Conservation (phyloP, 2,888 invertebrate species). For the Dryococelus australis region DNA sequence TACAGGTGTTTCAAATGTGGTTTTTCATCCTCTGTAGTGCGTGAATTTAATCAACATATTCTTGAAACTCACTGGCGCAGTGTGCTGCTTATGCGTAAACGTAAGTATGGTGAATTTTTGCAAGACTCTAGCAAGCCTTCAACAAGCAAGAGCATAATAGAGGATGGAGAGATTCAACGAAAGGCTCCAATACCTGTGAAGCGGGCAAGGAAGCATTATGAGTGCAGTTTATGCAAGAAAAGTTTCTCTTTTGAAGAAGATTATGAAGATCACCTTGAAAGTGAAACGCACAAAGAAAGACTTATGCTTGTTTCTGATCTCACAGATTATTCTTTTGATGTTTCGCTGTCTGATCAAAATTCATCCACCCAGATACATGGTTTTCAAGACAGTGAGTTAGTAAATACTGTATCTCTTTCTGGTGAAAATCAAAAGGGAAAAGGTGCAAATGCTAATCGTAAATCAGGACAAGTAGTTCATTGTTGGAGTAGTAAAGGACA, state of each 20-base stretch:
- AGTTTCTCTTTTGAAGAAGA: not conserved
- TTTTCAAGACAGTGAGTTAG: not conserved
- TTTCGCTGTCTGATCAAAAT: not conserved
- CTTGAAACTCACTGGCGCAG: not conserved
- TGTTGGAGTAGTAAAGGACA: not conserved
- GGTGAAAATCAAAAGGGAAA: not conserved
- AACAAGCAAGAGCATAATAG: not conserved
- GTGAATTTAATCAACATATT: not conserved
- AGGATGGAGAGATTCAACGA: not conserved
- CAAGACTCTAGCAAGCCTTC: not conserved
- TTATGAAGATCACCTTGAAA: not conserved
- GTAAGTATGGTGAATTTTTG: not conserved
- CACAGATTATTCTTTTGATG: not conserved
- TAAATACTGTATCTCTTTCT: not conserved
- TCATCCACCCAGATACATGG: not conserved
- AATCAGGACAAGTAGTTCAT: not conserved
- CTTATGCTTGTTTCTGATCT: not conserved
- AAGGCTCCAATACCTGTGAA: not conserved
- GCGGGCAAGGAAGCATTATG: not conserved
- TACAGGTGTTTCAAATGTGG: not conserved
- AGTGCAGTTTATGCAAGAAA: not conserved
- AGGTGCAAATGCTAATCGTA: not conserved
- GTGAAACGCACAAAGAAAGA: not conserved
- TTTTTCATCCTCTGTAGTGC: not conserved
- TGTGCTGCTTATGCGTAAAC: not conserved